These are phyloP conservation scores for Papilio polyxenes DNA, from an alignment of 1,140 invertebrate species.

Conservation along the genomic window DNA sequence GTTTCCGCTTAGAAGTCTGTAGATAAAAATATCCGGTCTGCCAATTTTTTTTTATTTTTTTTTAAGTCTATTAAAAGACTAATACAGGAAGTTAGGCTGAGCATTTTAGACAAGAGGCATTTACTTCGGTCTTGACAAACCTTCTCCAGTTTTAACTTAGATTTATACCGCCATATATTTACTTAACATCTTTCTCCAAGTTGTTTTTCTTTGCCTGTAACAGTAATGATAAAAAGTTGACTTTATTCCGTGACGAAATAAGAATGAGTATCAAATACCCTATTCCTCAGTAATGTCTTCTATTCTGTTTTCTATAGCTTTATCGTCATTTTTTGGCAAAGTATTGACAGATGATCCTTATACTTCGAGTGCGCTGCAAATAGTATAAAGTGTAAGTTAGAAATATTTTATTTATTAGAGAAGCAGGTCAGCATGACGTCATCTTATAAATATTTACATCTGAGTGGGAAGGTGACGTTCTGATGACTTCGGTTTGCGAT, in stretches of 20 bases:
- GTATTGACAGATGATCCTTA: background rate
- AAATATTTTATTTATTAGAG: slow-evolving; percentile 12
- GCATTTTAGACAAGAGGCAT: background rate
- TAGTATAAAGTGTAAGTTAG: background rate
- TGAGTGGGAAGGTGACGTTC: slow-evolving; percentile 4
- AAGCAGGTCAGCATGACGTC: slow-evolving; percentile 9
- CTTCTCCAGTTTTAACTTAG: too few relatives aligned
- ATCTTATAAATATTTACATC: slow-evolving; percentile 14
- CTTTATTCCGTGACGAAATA: too few relatives aligned
- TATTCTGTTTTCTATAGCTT: too few relatives aligned
- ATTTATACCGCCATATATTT: too few relatives aligned
- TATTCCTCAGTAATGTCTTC: too few relatives aligned
- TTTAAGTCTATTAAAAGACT: background rate
- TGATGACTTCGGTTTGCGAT: background rate
- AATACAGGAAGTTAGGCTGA: background rate
- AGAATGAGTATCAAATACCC: too few relatives aligned
- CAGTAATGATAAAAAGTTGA: too few relatives aligned
- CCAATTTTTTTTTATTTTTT: background rate
- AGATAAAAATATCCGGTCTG: background rate
- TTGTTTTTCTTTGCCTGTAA: too few relatives aligned
- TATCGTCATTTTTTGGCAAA: background rate
- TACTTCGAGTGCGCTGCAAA: background rate
- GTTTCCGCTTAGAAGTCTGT: background rate
- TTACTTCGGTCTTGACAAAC: background rate
- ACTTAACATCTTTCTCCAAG: too few relatives aligned